Percentiles rank a stretch among this genome's conserved stretches.
Evolutionary conservation across 2,797 vertebrate genomes (phyloP).

Genomic region (Liparis tanakae): DNA sequence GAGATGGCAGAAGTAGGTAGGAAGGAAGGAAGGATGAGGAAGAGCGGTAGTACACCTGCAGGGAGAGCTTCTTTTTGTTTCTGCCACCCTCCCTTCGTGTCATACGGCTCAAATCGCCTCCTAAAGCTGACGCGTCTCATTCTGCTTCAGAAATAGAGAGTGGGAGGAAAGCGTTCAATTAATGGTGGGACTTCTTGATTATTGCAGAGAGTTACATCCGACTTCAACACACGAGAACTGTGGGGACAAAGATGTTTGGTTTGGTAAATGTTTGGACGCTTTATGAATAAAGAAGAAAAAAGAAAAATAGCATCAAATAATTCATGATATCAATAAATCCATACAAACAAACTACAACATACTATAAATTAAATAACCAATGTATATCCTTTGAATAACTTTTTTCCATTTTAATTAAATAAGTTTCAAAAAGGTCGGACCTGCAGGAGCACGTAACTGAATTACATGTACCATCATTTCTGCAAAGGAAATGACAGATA

Average conservation of each 20-base stretch:
- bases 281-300: neutral
- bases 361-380: neutral
- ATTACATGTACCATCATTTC: constrained; percentile 1
- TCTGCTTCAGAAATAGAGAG: constrained; percentile 3
- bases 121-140: too few relatives aligned
- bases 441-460: constrained; percentile 3
- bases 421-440: neutral
- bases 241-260: constrained; percentile 7
- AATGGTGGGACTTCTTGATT: constrained; percentile 28
- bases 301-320: neutral
- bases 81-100: constrained; percentile 22
- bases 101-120: constrained; percentile 29
- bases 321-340: neutral
- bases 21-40: neutral
- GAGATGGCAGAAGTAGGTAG: neutral
- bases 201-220: constrained; percentile 21
- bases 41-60: constrained; percentile 10
- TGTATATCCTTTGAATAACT: neutral
- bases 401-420: neutral
- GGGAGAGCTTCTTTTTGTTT: constrained; percentile 17
- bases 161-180: constrained; percentile 53
- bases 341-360: neutral
- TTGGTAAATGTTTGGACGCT: constrained; percentile 3
- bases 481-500: constrained; percentile 25
- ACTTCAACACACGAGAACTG: constrained; percentile 12